Evolutionary conservation across 2,888 invertebrate genomes (phyloP), one percentile per base, ranked within the genome.

Genomic region (Lordiphosa fenestrarum): DNA sequence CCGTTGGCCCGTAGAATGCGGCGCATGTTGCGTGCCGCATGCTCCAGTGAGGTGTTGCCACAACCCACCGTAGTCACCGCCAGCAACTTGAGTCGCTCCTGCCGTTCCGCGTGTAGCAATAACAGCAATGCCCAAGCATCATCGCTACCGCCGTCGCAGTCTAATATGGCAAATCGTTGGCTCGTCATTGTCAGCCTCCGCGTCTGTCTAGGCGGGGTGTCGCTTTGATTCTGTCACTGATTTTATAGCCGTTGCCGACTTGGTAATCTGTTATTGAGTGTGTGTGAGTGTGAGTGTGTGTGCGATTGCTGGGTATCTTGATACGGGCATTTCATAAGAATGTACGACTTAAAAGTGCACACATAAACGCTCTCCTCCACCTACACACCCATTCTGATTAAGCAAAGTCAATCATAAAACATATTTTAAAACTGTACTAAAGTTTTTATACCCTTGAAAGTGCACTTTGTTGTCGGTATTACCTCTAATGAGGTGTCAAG

Each of bases 11-110:
- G 90, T 9, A 96, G 87, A 51, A 94, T 92, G 69, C 93, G 91
- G 41, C 94, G 91, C 21, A 94, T 94, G 85, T 96, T 96, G 13
- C 88, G 89, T 25, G 91, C 91, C 0, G 94, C 94, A 83, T 95
- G 92, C 9, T 93, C 91, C 49, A 95, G 90, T 1, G 87, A 88
- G 0, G 94, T 94, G 83, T 96, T 96, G 1, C 96, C 96, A 71
- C 92, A 91, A 0, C 92, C 93, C 50, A 94, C 94, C 30, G 81
- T 83, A 0, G 95, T 95, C 1, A 96, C 91, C 1, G 92, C 95
- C 42, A 94, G 86, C 38, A 96, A 61, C 30, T 66, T 50, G 7
- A 87, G 50, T 9, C 70, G 48, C 21, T 75, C 73, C 23, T 74
- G 73, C 25, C 73, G 52, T 64, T 92, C 91, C 1, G 92, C 92